These are phyloP conservation scores for Anguilla anguilla DNA, from an alignment of 2,797 vertebrate genomes.

Conservation along the genomic window DNA sequence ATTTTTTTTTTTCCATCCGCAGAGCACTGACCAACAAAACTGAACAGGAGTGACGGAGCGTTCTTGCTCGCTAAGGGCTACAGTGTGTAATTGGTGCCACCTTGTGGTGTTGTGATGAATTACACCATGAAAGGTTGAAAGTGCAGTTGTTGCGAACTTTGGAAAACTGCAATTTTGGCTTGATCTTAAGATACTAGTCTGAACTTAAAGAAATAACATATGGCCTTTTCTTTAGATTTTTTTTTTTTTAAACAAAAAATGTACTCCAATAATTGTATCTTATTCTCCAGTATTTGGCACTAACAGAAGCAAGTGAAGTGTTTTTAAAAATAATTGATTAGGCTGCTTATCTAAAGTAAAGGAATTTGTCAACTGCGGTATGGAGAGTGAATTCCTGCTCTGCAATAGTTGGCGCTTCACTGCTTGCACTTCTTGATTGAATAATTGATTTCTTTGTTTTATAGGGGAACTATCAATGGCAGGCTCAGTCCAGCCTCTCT, in stretches of 20 bases:
- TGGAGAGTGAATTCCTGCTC: neutral
- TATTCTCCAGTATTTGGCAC: no score
- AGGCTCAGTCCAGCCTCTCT: constrained; percentile 76
- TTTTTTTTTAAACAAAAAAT: neutral
- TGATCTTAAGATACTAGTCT: neutral
- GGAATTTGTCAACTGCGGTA: no score
- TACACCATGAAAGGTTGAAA: neutral
- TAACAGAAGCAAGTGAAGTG: no score
- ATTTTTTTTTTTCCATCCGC: neutral
- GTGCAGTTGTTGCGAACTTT: no score
- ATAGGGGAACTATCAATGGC: constrained; percentile 82
- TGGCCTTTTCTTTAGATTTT: neutral
- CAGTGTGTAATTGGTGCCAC: constrained; percentile 63
- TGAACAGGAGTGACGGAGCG: neutral
- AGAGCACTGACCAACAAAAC: constrained; percentile 25
- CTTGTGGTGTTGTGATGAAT: constrained; percentile 58
- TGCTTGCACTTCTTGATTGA: neutral
- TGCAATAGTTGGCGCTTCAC: neutral
- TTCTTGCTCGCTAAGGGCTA: constrained; percentile 28
- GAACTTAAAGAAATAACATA: neutral
- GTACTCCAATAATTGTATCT: neutral
- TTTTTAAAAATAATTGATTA: no score
- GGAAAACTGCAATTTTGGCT: neutral
- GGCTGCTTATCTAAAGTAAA: no score
- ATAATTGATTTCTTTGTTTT: constrained; percentile 26